Evolutionary conservation across 2,797 vertebrate genomes (phyloP).

Genomic region (Pangasius mekongensis): DNA sequence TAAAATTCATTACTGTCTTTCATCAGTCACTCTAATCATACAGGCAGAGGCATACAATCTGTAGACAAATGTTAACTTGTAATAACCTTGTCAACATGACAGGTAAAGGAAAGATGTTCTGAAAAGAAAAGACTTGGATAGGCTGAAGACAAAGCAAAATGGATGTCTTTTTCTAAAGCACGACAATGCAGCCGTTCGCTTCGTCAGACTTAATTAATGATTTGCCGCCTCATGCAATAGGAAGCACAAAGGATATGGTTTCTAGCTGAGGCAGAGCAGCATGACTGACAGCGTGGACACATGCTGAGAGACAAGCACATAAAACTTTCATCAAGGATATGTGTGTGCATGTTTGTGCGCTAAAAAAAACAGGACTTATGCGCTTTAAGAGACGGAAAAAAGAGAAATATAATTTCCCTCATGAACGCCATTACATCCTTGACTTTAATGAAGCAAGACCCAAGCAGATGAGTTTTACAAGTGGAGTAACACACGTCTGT

Average conservation of each 20-base stretch:
- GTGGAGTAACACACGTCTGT: not conserved
- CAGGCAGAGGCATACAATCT: conserved; percentile 39
- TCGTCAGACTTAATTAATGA: conserved; percentile 49
- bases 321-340: conserved; percentile 30
- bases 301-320: conserved; percentile 40
- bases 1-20: conserved; percentile 38
- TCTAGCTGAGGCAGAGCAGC: conserved; percentile 31
- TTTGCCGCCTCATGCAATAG: conserved; percentile 15
- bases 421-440: not conserved
- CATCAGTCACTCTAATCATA: conserved; percentile 49
- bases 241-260: conserved; percentile 39
- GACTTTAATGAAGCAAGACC: conserved; percentile 13
- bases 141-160: conserved; percentile 11
- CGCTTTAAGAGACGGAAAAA: conserved; percentile 2
- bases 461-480: not conserved
- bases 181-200: conserved; percentile 5
- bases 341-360: not conserved
- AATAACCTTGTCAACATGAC: conserved; percentile 38
- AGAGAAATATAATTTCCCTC: conserved; percentile 14
- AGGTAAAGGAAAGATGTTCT: not conserved
- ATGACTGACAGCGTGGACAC: conserved; percentile 34
- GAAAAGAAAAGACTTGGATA: not conserved
- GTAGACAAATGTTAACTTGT: conserved; percentile 43
- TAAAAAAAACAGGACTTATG: conserved; percentile 22
- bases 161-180: conserved; percentile 27